Evolutionary conservation across 2,797 vertebrate genomes (phyloP).

Genomic region (Premnoplex brunnescens): DNA sequence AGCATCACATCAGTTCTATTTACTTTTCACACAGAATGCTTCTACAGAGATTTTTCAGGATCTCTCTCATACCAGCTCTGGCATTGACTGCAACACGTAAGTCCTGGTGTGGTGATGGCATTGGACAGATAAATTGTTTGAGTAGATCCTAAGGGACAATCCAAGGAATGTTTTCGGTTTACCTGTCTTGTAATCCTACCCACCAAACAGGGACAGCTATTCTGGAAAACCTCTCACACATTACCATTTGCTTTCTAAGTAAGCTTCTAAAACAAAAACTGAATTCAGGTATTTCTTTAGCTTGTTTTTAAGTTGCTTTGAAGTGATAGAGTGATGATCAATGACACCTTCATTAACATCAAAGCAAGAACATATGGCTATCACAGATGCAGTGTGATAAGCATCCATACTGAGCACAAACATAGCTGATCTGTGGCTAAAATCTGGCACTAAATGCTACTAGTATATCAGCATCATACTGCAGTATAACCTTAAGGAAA

Average conservation of each 20-base stretch:
- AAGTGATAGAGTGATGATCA: neutral
- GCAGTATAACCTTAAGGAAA: neutral
- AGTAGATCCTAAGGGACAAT: neutral
- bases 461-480: neutral
- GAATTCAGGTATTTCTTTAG: neutral
- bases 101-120: neutral
- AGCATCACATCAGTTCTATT: neutral
- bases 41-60: conserved; percentile 13
- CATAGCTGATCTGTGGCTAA: neutral
- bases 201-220: neutral
- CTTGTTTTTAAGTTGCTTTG: neutral
- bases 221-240: neutral
- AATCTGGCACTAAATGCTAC: neutral
- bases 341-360: neutral
- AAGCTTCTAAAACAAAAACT: neutral
- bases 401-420: neutral
- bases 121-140: neutral
- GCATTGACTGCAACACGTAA: rapidly evolving
- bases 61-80: neutral
- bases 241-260: neutral
- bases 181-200: neutral
- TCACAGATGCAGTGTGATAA: neutral
- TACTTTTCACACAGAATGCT: neutral
- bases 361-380: neutral
- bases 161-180: neutral